Evolutionary conservation across 2,113 vertebrate genomes (phyloP), one percentile per base, ranked within the genome.

Genomic region (Vombatus ursinus): DNA sequence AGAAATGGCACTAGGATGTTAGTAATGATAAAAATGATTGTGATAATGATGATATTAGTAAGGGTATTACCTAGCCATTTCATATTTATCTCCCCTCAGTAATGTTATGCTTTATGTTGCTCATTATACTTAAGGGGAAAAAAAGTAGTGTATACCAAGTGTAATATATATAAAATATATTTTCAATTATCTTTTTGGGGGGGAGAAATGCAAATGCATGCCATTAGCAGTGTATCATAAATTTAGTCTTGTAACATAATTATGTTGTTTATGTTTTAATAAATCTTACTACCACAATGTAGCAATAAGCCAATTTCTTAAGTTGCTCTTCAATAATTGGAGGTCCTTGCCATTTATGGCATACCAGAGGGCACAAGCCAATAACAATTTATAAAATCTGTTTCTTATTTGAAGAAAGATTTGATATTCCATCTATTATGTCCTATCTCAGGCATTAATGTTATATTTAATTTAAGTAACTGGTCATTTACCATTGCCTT

Each of bases 401-500:
- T 50, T 52, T 52, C 28, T 89, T 24, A 93, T 53, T 50, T 52
- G 50, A 54, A 91, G 52, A 16, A 91, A 31, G 28, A 54, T 90
- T 91, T 54, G 90, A 93, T 91, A 91, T 84, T 2, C 9, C 90
- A 93, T 91, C 90, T 93, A 10, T 48, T 95, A 44, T 91, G 9
- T 54, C 3, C 47, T 50, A 50, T 91, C 44, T 50, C 52, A 25
- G 37, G 28, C 68, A 91, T 49, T 14, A 0, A 5, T 92, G 84
- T 3, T 93, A 93, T 52, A 52, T 89, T 53, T 53, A 95, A 93
- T 54, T 95, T 53, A 93, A 54, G 31, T 44, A 91, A 93, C 50
- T 31, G 50, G 53, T 89, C 2, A 52, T 49, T 93, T 51, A 51
- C 28, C 48, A 7, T 24, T 90, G 10, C 22, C 12, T 47, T 95